Conservation (phyloP, 2,888 invertebrate genomes). For the Acanthosepion pharaonis region DNA sequence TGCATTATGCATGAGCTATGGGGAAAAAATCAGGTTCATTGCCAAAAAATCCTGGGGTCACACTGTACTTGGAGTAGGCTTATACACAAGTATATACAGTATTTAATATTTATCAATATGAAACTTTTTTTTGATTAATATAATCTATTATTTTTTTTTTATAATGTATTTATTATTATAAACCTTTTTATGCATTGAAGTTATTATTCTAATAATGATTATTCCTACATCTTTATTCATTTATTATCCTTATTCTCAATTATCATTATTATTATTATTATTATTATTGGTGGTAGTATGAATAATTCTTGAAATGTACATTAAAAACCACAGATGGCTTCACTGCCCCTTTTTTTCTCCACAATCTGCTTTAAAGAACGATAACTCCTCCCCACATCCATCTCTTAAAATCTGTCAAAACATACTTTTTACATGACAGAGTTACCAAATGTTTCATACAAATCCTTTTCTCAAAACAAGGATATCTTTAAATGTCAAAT, state of each 20-base stretch:
- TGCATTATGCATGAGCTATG: too few relatives aligned
- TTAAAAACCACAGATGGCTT: not conserved
- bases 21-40: too few relatives aligned
- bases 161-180: not conserved
- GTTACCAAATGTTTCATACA: not conserved
- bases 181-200: not conserved
- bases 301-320: not conserved
- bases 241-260: not conserved
- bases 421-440: not conserved
- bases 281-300: not conserved
- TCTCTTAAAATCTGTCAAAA: conserved; percentile 21
- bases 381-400: not conserved
- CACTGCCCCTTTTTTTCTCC: not conserved
- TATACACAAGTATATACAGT: too few relatives aligned
- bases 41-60: too few relatives aligned
- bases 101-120: too few relatives aligned
- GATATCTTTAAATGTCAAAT: conserved; percentile 33
- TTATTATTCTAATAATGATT: not conserved
- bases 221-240: not conserved
- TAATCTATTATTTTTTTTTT: not conserved
- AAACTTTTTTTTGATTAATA: too few relatives aligned
- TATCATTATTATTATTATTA: not conserved
- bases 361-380: not conserved
- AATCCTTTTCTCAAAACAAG: conserved; percentile 6
- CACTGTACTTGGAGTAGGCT: too few relatives aligned